A percentile compares a stretch with the other conserved stretches of the same genome.
These are phyloP conservation scores for Parnassius mnemosyne DNA, from an alignment of 2,888 invertebrate genomes.

Conservation along the genomic window DNA sequence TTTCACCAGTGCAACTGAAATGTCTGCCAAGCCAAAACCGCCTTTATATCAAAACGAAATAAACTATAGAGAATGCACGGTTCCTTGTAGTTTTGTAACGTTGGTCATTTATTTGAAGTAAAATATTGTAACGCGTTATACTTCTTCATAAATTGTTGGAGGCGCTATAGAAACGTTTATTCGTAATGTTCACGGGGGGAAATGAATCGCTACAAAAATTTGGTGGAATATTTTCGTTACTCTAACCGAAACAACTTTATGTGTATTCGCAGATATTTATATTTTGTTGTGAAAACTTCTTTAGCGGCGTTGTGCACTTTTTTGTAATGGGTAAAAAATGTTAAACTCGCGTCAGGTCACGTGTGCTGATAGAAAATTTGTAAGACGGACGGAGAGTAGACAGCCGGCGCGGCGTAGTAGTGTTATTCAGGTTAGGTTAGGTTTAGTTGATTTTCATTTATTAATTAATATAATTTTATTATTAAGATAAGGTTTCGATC, in stretches of 20 bases:
- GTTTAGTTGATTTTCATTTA: too few relatives aligned
- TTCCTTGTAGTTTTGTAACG: slow-evolving; percentile 1
- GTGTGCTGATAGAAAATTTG: too few relatives aligned
- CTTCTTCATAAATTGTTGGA: slow-evolving; percentile 53
- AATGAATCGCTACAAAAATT: slow-evolving; percentile 22
- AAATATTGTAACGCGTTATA: slow-evolving; percentile 53
- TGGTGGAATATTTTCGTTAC: not conserved
- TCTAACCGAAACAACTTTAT: not conserved
- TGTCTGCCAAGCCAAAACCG: slow-evolving; percentile 1
- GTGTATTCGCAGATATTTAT: too few relatives aligned
- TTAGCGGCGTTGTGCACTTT: too few relatives aligned
- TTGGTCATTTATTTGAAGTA: slow-evolving; percentile 30
- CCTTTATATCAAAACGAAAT: slow-evolving; percentile 3
- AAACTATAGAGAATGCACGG: not conserved
- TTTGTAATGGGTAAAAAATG: too few relatives aligned
- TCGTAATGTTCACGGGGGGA: slow-evolving; percentile 32
- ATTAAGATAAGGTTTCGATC: too few relatives aligned
- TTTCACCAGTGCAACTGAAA: slow-evolving; percentile 1
- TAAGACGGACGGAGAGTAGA: too few relatives aligned
- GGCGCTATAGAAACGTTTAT: slow-evolving; percentile 37
- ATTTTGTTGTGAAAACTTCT: too few relatives aligned
- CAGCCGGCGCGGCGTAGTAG: too few relatives aligned
- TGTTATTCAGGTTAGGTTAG: too few relatives aligned
- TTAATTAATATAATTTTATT: too few relatives aligned
- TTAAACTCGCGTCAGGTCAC: too few relatives aligned